Percentiles rank a stretch among this genome's conserved stretches.
Conservation (phyloP, 2,888 invertebrate genomes). For the Drosophila siamana region DNA sequence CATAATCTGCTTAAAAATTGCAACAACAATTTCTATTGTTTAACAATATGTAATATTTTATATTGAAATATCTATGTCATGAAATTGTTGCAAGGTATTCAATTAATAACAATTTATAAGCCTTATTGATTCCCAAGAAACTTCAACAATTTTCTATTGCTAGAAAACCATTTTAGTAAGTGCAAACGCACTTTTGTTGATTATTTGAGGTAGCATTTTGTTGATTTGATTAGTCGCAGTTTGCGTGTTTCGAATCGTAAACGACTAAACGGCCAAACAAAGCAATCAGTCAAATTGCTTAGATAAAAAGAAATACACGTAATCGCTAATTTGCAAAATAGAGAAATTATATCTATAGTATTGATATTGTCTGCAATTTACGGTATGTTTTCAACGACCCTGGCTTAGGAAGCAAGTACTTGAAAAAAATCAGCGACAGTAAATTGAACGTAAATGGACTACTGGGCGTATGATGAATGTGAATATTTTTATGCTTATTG, state of each 20-base stretch:
- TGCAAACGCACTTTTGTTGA: no score
- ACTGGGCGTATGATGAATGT: background rate
- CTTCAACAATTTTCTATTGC: background rate
- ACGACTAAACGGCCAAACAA: background rate
- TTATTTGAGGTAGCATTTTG: background rate
- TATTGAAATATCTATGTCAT: no score
- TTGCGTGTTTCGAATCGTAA: constrained; percentile 2
- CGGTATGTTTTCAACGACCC: background rate
- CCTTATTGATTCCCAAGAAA: no score
- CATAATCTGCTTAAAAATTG: no score
- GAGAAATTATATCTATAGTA: background rate
- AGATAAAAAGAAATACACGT: background rate
- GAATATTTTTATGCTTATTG: background rate
- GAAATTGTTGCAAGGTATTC: no score
- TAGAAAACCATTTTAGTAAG: no score
- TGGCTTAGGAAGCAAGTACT: background rate
- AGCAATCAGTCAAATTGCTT: constrained; percentile 6
- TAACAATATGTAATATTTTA: no score
- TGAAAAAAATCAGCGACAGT: background rate
- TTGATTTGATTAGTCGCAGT: background rate
- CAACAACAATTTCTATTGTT: no score
- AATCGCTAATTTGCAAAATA: background rate
- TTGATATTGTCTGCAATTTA: constrained; percentile 1
- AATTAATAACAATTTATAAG: no score
- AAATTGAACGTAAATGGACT: no score